A percentile compares a stretch with the other conserved stretches of the same genome.
These are phyloP conservation scores for Glyptemys insculpta DNA, from an alignment of 2,797 vertebrate genomes.

Conservation along the genomic window DNA sequence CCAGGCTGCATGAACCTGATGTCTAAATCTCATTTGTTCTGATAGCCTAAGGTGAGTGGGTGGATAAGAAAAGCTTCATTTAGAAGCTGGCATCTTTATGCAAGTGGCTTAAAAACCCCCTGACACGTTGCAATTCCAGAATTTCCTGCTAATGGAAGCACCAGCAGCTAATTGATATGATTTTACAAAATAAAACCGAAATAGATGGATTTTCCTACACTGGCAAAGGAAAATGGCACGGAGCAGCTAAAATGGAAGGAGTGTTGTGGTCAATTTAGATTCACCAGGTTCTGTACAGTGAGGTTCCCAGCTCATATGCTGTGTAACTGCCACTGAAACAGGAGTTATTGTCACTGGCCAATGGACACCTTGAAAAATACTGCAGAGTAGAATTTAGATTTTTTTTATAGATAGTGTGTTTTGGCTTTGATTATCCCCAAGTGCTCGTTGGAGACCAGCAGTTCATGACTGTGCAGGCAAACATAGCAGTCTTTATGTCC, in stretches of 20 bases:
- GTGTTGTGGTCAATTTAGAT: background rate
- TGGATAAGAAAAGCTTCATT: slow-evolving; percentile 67
- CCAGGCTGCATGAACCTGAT: slow-evolving; percentile 30
- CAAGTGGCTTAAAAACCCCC: slow-evolving; percentile 20
- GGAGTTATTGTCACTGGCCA: background rate
- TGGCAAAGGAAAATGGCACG: background rate
- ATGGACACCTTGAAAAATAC: background rate
- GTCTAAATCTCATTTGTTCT: slow-evolving; percentile 68
- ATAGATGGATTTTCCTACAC: background rate
- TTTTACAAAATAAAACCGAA: slow-evolving; percentile 2
- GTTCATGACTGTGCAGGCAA: background rate
- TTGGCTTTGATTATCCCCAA: background rate
- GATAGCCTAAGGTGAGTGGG: slow-evolving; percentile 64
- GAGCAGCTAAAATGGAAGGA: background rate
- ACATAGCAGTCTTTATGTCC: background rate
- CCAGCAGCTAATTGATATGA: slow-evolving; percentile 26
- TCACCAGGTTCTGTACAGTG: background rate
- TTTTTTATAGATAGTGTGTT: background rate
- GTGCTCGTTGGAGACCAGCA: background rate
- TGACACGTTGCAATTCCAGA: slow-evolving; percentile 59
- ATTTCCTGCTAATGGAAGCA: slow-evolving; percentile 50
- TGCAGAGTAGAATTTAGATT: background rate
- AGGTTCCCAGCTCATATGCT: background rate
- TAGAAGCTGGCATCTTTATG: slow-evolving; percentile 21
- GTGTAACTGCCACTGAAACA: background rate